These are phyloP conservation scores for Malurus melanocephalus DNA, from an alignment of 2,113 vertebrate species.

Conservation along the genomic window DNA sequence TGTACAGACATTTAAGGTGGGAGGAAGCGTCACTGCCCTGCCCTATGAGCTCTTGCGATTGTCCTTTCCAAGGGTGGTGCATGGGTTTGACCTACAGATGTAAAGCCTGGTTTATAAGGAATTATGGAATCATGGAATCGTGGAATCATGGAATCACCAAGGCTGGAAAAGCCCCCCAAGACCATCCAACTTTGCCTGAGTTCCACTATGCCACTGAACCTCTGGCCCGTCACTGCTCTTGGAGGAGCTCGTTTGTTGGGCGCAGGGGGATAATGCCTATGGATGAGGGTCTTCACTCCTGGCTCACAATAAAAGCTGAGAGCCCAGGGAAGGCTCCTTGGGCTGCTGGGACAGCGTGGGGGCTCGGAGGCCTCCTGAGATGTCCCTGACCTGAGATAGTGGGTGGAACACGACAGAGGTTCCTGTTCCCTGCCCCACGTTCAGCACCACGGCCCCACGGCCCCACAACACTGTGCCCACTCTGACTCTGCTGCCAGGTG, in stretches of 20 bases:
- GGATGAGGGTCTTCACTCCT: too few relatives aligned
- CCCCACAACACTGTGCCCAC: not conserved
- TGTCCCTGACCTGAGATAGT: not conserved
- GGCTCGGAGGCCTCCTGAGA: not conserved
- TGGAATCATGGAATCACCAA: too few relatives aligned
- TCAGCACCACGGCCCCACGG: not conserved
- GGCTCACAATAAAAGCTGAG: not conserved
- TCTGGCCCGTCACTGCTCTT: not conserved
- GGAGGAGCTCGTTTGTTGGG: not conserved
- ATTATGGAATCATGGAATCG: not conserved
- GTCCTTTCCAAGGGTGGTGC: too few relatives aligned
- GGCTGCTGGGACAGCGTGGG: not conserved
- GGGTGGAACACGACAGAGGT: not conserved
- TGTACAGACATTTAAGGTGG: fast-evolving
- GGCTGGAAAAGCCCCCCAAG: not conserved
- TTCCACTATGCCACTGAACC: not conserved
- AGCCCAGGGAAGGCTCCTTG: not conserved
- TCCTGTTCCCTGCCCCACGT: not conserved
- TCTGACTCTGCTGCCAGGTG: not conserved
- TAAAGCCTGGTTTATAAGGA: not conserved
- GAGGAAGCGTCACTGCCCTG: not conserved
- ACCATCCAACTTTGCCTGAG: not conserved
- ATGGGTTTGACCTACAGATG: fast-evolving
- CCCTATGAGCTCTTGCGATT: not conserved
- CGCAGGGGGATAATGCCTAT: fast-evolving